Evolutionary conservation across 2,888 invertebrate species (phyloP), one percentile per base, ranked within the genome.

Genomic region (Odontothrips loti): DNA sequence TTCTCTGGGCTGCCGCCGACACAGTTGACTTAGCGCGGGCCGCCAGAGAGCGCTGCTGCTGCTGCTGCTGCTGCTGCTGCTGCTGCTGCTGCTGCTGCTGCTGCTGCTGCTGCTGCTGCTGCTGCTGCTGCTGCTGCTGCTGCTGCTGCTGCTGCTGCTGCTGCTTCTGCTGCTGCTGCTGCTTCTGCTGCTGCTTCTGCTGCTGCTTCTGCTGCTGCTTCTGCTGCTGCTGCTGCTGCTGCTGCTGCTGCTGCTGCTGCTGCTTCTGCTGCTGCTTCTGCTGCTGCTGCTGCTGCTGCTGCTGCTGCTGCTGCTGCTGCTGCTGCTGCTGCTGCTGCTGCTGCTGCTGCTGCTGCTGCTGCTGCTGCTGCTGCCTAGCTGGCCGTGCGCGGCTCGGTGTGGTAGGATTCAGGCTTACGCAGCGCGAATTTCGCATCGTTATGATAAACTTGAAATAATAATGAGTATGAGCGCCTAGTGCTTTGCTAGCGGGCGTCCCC

Each of bases 361-460:
- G 63, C 63, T 1, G 68, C 68, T 4, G 68, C 68, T 58, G 58
- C 15, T 0, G 34, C n/a, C n/a, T n/a, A n/a, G n/a, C n/a, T n/a
- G n/a, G n/a, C n/a, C n/a, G n/a, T n/a, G 34, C 34, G 34, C 34
- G 34, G 34, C 34, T 2, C 34, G 34, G 34, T 6, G 34, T 6
- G 34, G 34, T 6, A 6, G 34, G 34, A 43, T 43, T 43, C 34
- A 43, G 34, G 34, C 34, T 43, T 43, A 43, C n/a, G 23, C 68
- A 63, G n/a, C 63, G 9, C 9, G n/a, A 63, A 9, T 63, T 23
- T 63, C 63, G n/a, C 23, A n/a, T 11, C 68, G n/a, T 23, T 23
- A 23, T 68, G 68, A 68, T 68, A 68, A 68, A 68, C 68, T 68
- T 23, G 51, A 51, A 20, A n/a, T n/a, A 68, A 68, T 68, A 68